Evolutionary conservation across 92 coral and sea anemone genomes (phyloP).

Genomic region (Virgularia gustaviana): DNA sequence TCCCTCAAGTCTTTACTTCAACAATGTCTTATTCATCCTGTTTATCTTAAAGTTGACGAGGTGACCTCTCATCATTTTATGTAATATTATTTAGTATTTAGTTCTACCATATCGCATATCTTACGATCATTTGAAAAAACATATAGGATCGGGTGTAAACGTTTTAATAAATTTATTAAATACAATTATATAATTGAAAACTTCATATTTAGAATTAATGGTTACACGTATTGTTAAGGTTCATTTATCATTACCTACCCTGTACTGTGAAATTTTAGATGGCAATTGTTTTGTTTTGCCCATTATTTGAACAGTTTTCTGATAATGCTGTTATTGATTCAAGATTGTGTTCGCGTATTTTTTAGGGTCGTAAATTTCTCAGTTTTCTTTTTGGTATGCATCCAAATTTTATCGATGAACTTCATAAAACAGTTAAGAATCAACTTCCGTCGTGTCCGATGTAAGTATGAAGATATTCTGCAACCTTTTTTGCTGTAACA

Average conservation of each 20-base stretch:
- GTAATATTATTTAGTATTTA: not conserved
- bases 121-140: not conserved
- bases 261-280: too few relatives aligned
- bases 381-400: slow-evolving; percentile 86
- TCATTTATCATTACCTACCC: too few relatives aligned
- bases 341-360: too few relatives aligned
- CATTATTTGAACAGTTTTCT: too few relatives aligned
- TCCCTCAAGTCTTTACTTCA: slow-evolving; percentile 78
- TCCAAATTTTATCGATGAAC: slow-evolving; percentile 77
- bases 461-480: slow-evolving; percentile 50
- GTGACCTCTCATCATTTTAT: slow-evolving; percentile 30
- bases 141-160: too few relatives aligned
- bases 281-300: too few relatives aligned
- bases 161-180: too few relatives aligned
- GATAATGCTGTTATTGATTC: too few relatives aligned
- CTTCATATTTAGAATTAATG: too few relatives aligned
- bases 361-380: slow-evolving; percentile 76
- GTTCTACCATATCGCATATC: not conserved
- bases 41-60: slow-evolving; percentile 79
- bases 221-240: too few relatives aligned
- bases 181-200: too few relatives aligned
- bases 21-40: slow-evolving; percentile 86
- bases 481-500: not conserved
- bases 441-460: slow-evolving; percentile 85
- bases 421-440: slow-evolving; percentile 87